Evolutionary conservation across 2,888 invertebrate species (phyloP).

Genomic region (Lochmaea capreae): DNA sequence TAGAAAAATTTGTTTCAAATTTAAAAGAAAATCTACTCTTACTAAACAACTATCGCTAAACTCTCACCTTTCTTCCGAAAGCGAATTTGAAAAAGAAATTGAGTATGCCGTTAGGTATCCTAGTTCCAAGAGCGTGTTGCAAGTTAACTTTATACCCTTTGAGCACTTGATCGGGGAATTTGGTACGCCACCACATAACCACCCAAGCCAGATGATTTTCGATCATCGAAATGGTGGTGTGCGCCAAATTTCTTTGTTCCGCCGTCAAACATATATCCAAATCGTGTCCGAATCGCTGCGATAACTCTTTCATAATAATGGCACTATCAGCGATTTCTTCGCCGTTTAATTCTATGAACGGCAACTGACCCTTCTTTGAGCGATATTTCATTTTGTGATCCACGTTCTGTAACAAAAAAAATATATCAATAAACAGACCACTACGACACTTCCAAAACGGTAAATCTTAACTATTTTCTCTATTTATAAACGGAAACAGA

Average conservation of each 20-base stretch:
- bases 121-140: constrained; percentile 87
- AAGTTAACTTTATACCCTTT: constrained; percentile 93
- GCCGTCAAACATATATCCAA: constrained; percentile 84
- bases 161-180: constrained; percentile 89
- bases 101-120: constrained; percentile 87
- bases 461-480: constrained; percentile 1
- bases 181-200: constrained; percentile 93
- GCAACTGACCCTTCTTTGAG: constrained; percentile 93
- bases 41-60: neutral
- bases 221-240: constrained; percentile 94
- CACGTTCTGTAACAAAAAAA: constrained; percentile 80
- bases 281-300: constrained; percentile 85
- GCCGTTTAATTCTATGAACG: constrained; percentile 95
- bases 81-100: constrained; percentile 92
- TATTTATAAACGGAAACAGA: neutral
- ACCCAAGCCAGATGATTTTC: constrained; percentile 96
- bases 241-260: constrained; percentile 88
- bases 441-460: neutral
- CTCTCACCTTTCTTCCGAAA: constrained; percentile 83
- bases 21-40: neutral
- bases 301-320: constrained; percentile 89
- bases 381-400: constrained; percentile 94
- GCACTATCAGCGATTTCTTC: constrained; percentile 94
- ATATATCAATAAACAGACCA: neutral
- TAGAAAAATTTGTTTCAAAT: too few species aligned